Evolutionary conservation across 2,888 invertebrate genomes (phyloP).

Genomic region (Rhagium mordax): DNA sequence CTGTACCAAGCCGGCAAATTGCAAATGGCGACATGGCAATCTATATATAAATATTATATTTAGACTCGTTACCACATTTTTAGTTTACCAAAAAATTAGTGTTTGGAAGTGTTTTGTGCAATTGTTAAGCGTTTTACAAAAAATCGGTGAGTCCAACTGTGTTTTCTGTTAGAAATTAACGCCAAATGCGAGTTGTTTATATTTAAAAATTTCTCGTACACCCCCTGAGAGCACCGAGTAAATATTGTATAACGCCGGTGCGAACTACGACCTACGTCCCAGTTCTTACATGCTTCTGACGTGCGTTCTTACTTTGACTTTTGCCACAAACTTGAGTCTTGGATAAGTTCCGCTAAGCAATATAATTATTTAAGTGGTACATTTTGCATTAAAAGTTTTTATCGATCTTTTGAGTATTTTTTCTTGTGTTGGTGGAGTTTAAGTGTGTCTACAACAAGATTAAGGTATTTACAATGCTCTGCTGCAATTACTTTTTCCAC

Average conservation of each 20-base stretch:
- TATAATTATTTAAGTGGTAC: slow-evolving; percentile 71
- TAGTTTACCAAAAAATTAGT: slow-evolving; percentile 55
- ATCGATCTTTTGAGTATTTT: slow-evolving; percentile 69
- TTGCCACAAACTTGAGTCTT: slow-evolving; percentile 64
- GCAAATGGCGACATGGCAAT: slow-evolving; percentile 67
- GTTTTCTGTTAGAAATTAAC: slow-evolving; percentile 43
- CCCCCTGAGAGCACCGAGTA: slow-evolving; percentile 67
- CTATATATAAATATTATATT: slow-evolving; percentile 70
- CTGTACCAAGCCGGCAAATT: slow-evolving; percentile 66
- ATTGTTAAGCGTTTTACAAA: slow-evolving; percentile 48
- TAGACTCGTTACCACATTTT: slow-evolving; percentile 62
- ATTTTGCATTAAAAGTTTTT: slow-evolving; percentile 71
- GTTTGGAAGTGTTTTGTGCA: slow-evolving; percentile 53
- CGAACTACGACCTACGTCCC: slow-evolving; percentile 62
- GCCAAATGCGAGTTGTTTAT: slow-evolving; percentile 60
- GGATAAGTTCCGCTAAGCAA: slow-evolving; percentile 64
- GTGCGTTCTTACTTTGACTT: slow-evolving; percentile 61
- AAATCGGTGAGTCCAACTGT: slow-evolving; percentile 55
- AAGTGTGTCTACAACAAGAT: slow-evolving; percentile 51
- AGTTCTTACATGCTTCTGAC: slow-evolving; percentile 61
- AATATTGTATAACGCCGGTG: slow-evolving; percentile 63
- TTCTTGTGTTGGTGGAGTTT: slow-evolving; percentile 60
- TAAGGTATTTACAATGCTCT: slow-evolving; percentile 55
- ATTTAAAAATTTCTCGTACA: slow-evolving; percentile 64
- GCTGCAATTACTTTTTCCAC: slow-evolving; percentile 47